Evolutionary conservation across 2,797 vertebrate species (phyloP).

Genomic region (Pogoniulus pusillus): DNA sequence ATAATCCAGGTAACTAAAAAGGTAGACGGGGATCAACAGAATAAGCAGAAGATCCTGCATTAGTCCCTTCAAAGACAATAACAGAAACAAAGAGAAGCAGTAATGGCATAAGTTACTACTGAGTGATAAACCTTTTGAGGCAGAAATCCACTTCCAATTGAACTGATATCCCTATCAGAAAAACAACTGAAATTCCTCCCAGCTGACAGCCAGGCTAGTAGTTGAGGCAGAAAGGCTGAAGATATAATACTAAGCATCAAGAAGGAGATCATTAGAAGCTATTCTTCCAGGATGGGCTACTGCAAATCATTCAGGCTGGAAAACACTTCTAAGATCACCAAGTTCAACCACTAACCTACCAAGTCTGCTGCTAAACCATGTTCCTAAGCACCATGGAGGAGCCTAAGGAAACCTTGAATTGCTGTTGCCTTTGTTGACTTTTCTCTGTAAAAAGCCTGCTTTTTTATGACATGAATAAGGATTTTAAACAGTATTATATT

Average conservation of each 20-base stretch:
- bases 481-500: slow-evolving; percentile 33
- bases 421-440: not conserved
- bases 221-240: not conserved
- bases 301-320: not conserved
- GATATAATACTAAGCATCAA: not conserved
- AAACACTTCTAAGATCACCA: too few relatives aligned
- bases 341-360: too few relatives aligned
- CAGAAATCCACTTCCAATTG: not conserved
- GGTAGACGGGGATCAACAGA: not conserved
- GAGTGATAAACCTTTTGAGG: not conserved
- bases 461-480: not conserved
- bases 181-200: not conserved
- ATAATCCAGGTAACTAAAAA: slow-evolving; percentile 10
- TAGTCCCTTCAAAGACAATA: not conserved
- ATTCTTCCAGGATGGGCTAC: not conserved
- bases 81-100: not conserved
- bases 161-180: not conserved
- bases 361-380: too few relatives aligned
- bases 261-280: not conserved
- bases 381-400: not conserved
- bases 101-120: not conserved
- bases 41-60: not conserved
- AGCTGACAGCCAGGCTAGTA: not conserved
- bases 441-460: not conserved
- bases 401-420: not conserved